Evolutionary conservation across 2,113 vertebrate genomes (phyloP).

Genomic region (Salvator merianae): DNA sequence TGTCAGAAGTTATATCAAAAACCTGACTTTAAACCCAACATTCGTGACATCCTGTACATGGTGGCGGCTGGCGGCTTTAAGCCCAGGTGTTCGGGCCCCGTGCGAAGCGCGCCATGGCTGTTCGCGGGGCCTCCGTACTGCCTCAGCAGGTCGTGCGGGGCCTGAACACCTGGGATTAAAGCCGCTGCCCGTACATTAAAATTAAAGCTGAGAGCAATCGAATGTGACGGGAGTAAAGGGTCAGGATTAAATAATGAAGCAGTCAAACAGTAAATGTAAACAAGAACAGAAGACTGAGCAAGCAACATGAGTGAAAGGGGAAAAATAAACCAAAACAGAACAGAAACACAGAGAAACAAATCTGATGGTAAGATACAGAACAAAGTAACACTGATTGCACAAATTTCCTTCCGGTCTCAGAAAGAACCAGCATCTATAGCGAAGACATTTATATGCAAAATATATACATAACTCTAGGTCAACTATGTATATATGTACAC

Average conservation of each 20-base stretch:
- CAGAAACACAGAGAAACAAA: constrained; percentile 41
- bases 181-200: constrained; percentile 61
- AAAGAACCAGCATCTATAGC: constrained; percentile 62
- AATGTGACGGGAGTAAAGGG: constrained; percentile 33
- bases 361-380: constrained; percentile 19
- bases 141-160: too few species aligned
- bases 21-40: neutral
- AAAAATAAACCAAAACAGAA: constrained; percentile 7
- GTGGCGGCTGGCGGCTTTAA: too few species aligned
- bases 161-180: too few species aligned
- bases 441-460: constrained; percentile 63
- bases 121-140: too few species aligned
- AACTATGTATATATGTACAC: constrained; percentile 73
- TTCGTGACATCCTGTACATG: too few species aligned
- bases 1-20: too few species aligned
- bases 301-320: constrained; percentile 29
- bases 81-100: too few species aligned
- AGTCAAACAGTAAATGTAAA: constrained; percentile 24
- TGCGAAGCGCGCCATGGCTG: too few species aligned
- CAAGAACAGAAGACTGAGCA: neutral
- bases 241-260: constrained; percentile 30
- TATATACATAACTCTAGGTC: constrained; percentile 70
- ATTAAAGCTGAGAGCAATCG: constrained; percentile 45
- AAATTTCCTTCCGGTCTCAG: constrained; percentile 40
- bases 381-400: constrained; percentile 64